Base-by-base conservation (phyloP, 2,113 vertebrate species). In the Gracilinanus agilis region DNA sequence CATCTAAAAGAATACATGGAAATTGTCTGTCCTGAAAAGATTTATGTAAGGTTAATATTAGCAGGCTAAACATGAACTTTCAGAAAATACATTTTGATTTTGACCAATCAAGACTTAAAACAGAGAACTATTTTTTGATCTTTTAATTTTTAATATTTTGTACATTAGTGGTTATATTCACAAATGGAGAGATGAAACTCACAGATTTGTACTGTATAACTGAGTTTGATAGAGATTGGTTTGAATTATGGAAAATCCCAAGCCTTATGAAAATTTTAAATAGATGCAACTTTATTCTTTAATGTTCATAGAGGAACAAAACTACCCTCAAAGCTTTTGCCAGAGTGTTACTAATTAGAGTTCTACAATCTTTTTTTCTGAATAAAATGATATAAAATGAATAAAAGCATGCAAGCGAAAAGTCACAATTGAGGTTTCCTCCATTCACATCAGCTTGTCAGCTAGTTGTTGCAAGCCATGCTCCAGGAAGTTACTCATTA, bases 241-340 rank as follows among this genome's bases (percentile, higher is more conserved):
- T 23, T 94, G 90, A 90, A 89, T 89, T 94, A 58, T 27, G 58
- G 25, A 91, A 92, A 92, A 55, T 3, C 58, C 54, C 90, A 9
- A 94, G 40, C 29, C 54, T 61, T 25, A 19, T 0, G 53, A 3
- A 34, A 90, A 75, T 91, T 95, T 92, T 24, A 93, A 94, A 89
- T n/a, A 93, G 88, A 90, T 55, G 2, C 19, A 90, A 55, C 89
- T 21, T 90, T 90, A 88, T 34, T 40, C 25, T 4, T 56, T 7
- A 0, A 10, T 92, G 13, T 92, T 94, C 90, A 92, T 53, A 58
- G 1, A 91, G 7, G 21, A 93, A 16, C 21, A n/a, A 53, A 54
- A 40, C 8, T 90, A 21, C 24, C 12, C 44, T 92, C 54, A 58
- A 93, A 54, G 89, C n/a, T 89, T 24, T 94, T 21, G 56, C 27